Evolutionary conservation across 1,140 invertebrate genomes (phyloP), one percentile per base, ranked within the genome.

Genomic region (Olivierus martensii): DNA sequence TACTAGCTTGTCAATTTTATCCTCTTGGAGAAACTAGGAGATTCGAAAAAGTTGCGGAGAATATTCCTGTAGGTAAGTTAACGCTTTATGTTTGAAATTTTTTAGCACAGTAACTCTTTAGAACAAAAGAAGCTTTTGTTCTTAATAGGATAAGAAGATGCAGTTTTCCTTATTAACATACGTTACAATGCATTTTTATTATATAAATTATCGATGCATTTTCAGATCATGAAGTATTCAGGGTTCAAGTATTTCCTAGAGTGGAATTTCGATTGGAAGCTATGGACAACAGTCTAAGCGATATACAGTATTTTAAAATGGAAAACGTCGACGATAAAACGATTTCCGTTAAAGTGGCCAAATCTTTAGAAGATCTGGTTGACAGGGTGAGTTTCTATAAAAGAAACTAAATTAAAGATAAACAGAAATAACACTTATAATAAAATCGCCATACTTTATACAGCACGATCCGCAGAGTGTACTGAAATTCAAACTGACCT

Each of bases 291-390:
- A 78, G 69, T 76, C 77, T 76, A 39, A 80, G 82, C 49, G 82
- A 84, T 62, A 75, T 76, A 2, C 72, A 75, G 42, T 83, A 79
- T 65, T 85, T 86, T 67, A 74, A 77, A 6, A 79, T 79, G 63
- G 70, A 75, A 41, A 77, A 82, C 39, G 62, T 82, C 34, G 86
- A 87, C 69, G 64, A 74, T 17, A 84, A 83, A 2, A 79, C 79
- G 22, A 75, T 88, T 48, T 78, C 82, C 2, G 71, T 89, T 21
- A 69, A 79, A 43, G 66, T 89, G 52, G 78, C 81, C 1, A 77
- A 81, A 62, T 82, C 81, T 1, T 65, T 88, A 55, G 85, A 88
- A 59, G 73, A 81, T 46, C 68, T 88, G 14, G 85, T 88, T 1
- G 85, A 89, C 68, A 75, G 77, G 18, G 82, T 84, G 65, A 74